A percentile compares a stretch with the other conserved stretches of the same genome.
phyloP scores from a whole-genome alignment of 1,140 invertebrate genomes.

The Drosophila repletoides region DNA sequence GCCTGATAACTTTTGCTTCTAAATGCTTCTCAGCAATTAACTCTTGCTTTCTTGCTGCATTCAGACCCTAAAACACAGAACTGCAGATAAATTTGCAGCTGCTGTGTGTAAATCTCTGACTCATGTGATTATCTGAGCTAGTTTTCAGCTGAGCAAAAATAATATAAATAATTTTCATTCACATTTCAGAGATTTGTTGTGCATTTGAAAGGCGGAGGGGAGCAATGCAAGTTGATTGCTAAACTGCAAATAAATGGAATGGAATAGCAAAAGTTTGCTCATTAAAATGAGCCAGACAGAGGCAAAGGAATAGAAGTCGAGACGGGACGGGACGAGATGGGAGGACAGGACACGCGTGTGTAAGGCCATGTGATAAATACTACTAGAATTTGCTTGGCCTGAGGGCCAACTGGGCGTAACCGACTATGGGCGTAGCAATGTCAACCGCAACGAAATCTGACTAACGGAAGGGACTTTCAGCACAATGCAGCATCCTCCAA shows the following conservation, averaged over 20 bases:
- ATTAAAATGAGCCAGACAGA: constrained; percentile 57
- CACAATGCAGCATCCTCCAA: not conserved
- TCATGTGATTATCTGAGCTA: constrained; percentile 33
- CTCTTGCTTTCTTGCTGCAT: no score
- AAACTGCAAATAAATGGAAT: constrained; percentile 66
- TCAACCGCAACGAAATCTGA: constrained; percentile 62
- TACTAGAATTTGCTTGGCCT: not conserved
- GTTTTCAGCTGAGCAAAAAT: constrained; percentile 3
- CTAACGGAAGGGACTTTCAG: constrained; percentile 48
- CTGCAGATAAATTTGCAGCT: no score
- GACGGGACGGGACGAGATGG: not conserved
- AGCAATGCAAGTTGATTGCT: constrained; percentile 44
- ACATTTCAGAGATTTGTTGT: constrained; percentile 27
- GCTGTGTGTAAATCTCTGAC: not conserved
- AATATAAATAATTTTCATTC: constrained; percentile 47
- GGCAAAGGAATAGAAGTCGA: constrained; percentile 3
- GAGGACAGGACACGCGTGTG: constrained; percentile 11
- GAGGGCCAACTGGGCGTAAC: not conserved
- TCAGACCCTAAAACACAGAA: no score
- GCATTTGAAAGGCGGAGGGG: constrained; percentile 16
- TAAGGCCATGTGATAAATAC: constrained; percentile 21
- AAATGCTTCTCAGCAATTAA: no score
- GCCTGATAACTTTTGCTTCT: no score
- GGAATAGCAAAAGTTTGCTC: constrained; percentile 60
- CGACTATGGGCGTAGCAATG: constrained; percentile 61